These are phyloP conservation scores for Sarcophaga rosellei DNA, from an alignment of 2,888 invertebrate species.

Conservation along the genomic window DNA sequence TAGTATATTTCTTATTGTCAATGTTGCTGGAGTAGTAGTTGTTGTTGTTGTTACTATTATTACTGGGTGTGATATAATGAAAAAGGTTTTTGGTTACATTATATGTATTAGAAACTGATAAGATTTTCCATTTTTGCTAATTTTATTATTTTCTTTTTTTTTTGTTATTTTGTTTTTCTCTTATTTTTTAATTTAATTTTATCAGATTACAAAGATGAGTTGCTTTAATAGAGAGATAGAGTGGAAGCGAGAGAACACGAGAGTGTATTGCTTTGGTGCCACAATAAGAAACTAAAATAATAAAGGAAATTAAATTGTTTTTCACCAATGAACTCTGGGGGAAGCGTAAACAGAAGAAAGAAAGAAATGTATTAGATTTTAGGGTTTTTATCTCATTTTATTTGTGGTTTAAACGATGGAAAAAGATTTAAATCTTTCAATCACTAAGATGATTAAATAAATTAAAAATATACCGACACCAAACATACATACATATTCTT, in stretches of 20 bases:
- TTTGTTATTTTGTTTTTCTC: background rate
- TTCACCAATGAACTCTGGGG: background rate
- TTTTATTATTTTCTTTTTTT: conserved; percentile 38
- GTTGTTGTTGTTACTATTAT: background rate
- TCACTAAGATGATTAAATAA: background rate
- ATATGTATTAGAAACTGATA: conserved; percentile 59
- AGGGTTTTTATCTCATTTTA: background rate
- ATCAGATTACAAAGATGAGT: conserved; percentile 60
- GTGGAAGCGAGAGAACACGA: background rate
- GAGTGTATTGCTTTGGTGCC: conserved; percentile 2
- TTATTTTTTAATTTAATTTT: conserved; percentile 36
- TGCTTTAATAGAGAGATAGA: background rate
- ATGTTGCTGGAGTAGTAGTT: background rate
- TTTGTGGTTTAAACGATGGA: conserved; percentile 17
- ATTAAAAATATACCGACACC: too few species aligned
- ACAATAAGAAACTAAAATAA: conserved; percentile 32
- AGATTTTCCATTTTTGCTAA: conserved; percentile 60
- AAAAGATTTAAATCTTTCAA: conserved; percentile 46
- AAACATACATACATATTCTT: background rate
- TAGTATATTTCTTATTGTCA: conserved; percentile 9
- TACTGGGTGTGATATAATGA: background rate
- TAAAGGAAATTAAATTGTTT: conserved; percentile 63
- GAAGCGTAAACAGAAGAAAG: background rate
- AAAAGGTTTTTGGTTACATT: conserved; percentile 43
- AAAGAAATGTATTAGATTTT: background rate